phyloP scores from a whole-genome alignment of 2,888 invertebrate genomes.

The Serripes groenlandicus region DNA sequence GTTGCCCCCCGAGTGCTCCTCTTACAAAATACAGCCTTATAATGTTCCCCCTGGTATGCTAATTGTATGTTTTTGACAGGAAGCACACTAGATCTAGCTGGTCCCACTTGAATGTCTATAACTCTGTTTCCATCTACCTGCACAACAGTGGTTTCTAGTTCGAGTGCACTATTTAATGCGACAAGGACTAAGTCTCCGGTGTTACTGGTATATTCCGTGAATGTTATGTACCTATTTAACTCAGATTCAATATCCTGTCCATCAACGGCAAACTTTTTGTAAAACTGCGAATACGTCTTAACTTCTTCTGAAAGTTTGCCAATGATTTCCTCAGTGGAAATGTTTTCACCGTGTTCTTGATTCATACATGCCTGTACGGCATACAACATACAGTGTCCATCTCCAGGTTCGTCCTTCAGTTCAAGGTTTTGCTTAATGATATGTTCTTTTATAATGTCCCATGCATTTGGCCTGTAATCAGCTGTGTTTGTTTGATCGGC shows the following conservation, averaged over 20 bases:
- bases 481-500: not conserved
- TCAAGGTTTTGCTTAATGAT: not conserved
- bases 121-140: conserved; percentile 11
- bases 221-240: conserved; percentile 6
- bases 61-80: not conserved
- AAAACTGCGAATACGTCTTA: conserved; percentile 5
- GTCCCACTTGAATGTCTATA: conserved; percentile 7
- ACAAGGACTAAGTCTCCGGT: not conserved
- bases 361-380: conserved; percentile 8
- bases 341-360: not conserved
- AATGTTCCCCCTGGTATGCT: conserved; percentile 24
- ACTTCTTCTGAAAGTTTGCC: conserved; percentile 6
- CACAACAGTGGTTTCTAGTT: not conserved
- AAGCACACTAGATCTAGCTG: not conserved
- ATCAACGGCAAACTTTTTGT: conserved; percentile 10
- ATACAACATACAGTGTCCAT: conserved; percentile 9
- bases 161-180: conserved; percentile 7
- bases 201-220: conserved; percentile 13
- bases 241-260: conserved; percentile 2
- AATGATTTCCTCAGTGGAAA: conserved; percentile 8
- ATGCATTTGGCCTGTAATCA: not conserved
- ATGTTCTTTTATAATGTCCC: conserved; percentile 2
- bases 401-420: not conserved
- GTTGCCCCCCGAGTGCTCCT: too few species aligned
- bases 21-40: conserved; percentile 7